Percentiles rank a stretch among this genome's conserved stretches.
Evolutionary conservation across 2,113 vertebrate species (phyloP).

Genomic region (Nothocercus julius): DNA sequence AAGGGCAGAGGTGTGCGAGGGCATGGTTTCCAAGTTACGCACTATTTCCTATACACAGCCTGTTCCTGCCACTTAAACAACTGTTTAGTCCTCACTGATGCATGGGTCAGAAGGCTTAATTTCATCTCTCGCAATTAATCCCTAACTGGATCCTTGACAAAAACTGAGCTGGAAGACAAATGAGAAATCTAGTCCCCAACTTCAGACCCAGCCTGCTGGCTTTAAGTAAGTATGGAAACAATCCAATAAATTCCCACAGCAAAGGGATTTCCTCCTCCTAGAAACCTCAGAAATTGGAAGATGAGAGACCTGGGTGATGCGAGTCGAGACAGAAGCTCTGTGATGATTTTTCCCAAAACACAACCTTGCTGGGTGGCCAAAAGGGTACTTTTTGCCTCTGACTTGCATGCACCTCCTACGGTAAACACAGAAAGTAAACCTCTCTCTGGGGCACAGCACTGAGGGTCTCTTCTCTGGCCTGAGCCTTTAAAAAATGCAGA

Average conservation of each 20-base stretch:
- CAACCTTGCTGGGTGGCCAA: not conserved
- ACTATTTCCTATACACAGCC: not conserved
- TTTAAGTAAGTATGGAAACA: not conserved
- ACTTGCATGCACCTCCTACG: not conserved
- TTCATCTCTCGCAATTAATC: not conserved
- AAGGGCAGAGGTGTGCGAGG: not conserved
- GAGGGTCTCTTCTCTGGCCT: not conserved
- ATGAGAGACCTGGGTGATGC: rapidly evolving
- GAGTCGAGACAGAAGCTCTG: not conserved
- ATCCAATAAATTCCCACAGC: not conserved
- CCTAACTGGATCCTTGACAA: rapidly evolving
- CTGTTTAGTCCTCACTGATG: no score
- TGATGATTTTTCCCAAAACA: not conserved
- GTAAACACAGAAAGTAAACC: not conserved
- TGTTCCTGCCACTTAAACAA: no score
- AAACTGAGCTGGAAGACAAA: not conserved
- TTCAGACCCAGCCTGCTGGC: not conserved
- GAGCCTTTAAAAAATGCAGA: not conserved
- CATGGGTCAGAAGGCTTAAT: not conserved
- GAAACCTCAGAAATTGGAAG: not conserved
- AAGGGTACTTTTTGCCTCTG: not conserved
- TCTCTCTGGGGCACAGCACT: not conserved
- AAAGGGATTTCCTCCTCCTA: rapidly evolving
- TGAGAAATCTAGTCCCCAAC: not conserved
- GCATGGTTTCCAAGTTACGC: not conserved